Base-by-base conservation (phyloP, 2,888 invertebrate genomes). In the Acanthosepion pharaonis region DNA sequence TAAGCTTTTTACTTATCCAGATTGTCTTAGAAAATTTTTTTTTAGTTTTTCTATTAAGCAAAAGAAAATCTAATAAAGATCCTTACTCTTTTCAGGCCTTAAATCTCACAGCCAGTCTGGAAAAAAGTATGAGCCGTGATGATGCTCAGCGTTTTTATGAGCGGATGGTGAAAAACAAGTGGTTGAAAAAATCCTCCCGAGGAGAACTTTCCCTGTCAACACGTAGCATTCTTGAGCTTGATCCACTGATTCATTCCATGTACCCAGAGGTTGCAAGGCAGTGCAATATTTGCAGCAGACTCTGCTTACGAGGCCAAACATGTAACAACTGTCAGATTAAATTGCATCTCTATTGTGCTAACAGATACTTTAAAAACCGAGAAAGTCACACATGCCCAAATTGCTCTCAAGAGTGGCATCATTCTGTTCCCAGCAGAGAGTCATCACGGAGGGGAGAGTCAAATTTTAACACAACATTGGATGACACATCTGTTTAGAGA, bases 61-160 rank as follows among this genome's bases (percentile, higher is more conserved):
- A 55, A 55, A 78, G 78, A 0, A 78, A 78, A 9, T 78, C n/a
- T 78, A n/a, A 78, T n/a, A 78, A 18, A 55, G 20, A 55, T 55
- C 8, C 18, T 78, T 78, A 15, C 53, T 93, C 6, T 23, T 53
- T 53, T 53, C 93, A 93, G 93, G 93, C 93, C 28, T 53, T 93
- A n/a, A 93, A 93, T 53, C 49, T 93, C 42, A 93, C 93, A n/a
- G 51, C 49, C 5, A 53, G n/a, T 15, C 49, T 93, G 93, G 93
- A 93, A 49, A 93, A 93, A 28, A 51, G 18, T 6, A 93, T 93
- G 93, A 93, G 51, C 15, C 49, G 53, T 11, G 93, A 93, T 4
- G 93, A 93, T 93, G 93, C 93, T 18, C 93, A 93, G 11, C 93
- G 93, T 51, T 93, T 93, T 53, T 93, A 53, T n/a, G 93, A 93